Percentiles rank a stretch among this genome's conserved stretches.
These are phyloP conservation scores for Melopsittacus undulatus DNA, from an alignment of 2,797 vertebrate species.

Conservation along the genomic window DNA sequence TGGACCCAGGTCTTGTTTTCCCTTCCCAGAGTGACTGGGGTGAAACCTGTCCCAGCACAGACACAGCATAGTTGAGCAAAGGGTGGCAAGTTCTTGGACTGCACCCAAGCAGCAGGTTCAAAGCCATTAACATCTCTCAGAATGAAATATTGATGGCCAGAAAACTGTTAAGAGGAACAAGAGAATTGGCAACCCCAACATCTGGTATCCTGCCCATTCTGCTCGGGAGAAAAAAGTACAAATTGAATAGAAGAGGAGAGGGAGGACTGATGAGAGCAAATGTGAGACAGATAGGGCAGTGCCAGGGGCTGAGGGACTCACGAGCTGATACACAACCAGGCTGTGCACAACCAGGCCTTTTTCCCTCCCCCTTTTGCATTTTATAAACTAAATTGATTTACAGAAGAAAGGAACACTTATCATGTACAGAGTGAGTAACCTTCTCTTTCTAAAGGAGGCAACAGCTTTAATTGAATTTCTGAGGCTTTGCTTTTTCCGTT, in stretches of 20 bases:
- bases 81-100: not conserved
- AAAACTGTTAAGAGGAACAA: constrained; percentile 10
- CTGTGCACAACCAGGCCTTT: not conserved
- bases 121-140: not conserved
- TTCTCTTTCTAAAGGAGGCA: not conserved
- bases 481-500: not conserved
- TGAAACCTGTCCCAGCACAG: not conserved
- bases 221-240: not conserved
- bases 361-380: not conserved
- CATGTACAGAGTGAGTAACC: not conserved
- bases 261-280: not conserved
- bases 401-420: constrained; percentile 14
- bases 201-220: not conserved
- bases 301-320: not conserved
- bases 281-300: fast-evolving
- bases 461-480: constrained; percentile 36
- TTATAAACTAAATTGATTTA: constrained; percentile 9
- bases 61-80: not conserved
- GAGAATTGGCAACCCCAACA: not conserved
- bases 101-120: not conserved
- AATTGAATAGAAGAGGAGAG: not conserved
- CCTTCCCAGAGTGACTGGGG: not conserved
- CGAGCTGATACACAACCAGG: not conserved
- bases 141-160: constrained; percentile 16
- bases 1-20: fast-evolving